These are phyloP conservation scores for Camptogramma bilineatum DNA, from an alignment of 2,888 invertebrate genomes.

Conservation along the genomic window DNA sequence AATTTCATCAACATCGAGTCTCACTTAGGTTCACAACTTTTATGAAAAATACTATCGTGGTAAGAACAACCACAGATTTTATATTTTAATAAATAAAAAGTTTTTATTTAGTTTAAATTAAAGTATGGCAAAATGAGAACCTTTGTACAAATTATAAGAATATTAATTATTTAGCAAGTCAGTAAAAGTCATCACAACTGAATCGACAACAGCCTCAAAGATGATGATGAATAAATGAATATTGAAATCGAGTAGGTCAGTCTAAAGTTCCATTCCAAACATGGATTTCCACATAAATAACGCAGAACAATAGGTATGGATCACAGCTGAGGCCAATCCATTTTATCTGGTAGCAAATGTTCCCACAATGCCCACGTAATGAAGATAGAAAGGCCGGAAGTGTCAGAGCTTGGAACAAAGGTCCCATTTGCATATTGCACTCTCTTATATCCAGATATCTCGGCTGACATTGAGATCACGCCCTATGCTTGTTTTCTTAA, in stretches of 20 bases:
- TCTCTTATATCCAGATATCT: constrained; percentile 37
- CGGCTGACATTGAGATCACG: constrained; percentile 36
- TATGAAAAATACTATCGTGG: not conserved
- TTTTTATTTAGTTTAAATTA: too few species aligned
- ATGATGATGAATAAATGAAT: not conserved
- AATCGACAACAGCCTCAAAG: not conserved
- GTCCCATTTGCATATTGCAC: constrained; percentile 59
- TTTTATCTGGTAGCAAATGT: constrained; percentile 18
- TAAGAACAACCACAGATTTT: too few species aligned
- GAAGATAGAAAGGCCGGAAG: constrained; percentile 50
- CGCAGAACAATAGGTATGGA: constrained; percentile 2
- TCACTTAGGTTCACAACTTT: not conserved
- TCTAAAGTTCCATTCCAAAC: too few species aligned
- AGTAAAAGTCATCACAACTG: too few species aligned
- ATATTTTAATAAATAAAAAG: too few species aligned
- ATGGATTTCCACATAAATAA: constrained; percentile 6
- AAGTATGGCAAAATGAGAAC: too few species aligned
- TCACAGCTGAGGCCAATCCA: constrained; percentile 15
- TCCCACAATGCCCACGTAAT: constrained; percentile 33
- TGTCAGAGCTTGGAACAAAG: constrained; percentile 49
- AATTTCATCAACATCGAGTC: constrained; percentile 8
- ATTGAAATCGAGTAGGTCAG: too few species aligned
- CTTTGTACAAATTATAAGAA: too few species aligned
- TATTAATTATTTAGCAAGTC: too few species aligned
- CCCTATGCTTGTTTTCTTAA: constrained; percentile 27